Base-by-base conservation (phyloP, 2,888 invertebrate genomes). In the Ectobius pallidus region DNA sequence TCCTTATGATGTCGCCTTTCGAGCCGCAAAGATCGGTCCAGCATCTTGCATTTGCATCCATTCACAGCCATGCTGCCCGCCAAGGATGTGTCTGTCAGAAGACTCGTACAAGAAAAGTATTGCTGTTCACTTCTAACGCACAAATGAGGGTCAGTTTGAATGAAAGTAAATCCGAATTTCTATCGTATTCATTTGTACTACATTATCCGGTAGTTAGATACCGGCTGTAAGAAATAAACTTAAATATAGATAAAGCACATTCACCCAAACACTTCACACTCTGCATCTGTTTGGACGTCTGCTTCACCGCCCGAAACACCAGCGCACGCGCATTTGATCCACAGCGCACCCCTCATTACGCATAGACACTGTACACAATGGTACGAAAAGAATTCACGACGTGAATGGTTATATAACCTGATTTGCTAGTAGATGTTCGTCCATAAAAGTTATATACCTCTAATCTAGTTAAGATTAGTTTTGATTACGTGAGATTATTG, bases 111-210 rank as follows among this genome's bases (percentile, higher is more conserved):
- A n/a, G 39, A 65, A 65, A 65, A 39, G 65, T 44, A 44, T 25
- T 14, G 44, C 1, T 20, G 39, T 25, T 65, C 14, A 39, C 25
- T 22, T 18, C 39, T 65, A 20, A 65, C 27, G 25, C 27, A 58
- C 27, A 58, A 58, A n/a, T 58, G 22, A 65, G 39, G 65, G 27
- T 55, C 39, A 69, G 52, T 69, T 52, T 34, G 22, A 68, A 52
- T 16, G 18, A 32, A 30, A 68, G 16, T 49, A 32, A 52, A 46
- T 69, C 34, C 55, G 27, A 30, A 6, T 27, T 20, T 46, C 44
- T 63, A 61, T 70, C 18, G 42, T 39, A 20, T 70, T 34, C 70
- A 70, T 70, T 63, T 61, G 70, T 70, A 63, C 70, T 34, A 22
- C 18, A 61, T 46, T 42, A 30, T 62, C 70, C 70, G 70, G 70